Base-by-base conservation (phyloP, 2,888 invertebrate genomes). In the Trichogramma dendrolimi region DNA sequence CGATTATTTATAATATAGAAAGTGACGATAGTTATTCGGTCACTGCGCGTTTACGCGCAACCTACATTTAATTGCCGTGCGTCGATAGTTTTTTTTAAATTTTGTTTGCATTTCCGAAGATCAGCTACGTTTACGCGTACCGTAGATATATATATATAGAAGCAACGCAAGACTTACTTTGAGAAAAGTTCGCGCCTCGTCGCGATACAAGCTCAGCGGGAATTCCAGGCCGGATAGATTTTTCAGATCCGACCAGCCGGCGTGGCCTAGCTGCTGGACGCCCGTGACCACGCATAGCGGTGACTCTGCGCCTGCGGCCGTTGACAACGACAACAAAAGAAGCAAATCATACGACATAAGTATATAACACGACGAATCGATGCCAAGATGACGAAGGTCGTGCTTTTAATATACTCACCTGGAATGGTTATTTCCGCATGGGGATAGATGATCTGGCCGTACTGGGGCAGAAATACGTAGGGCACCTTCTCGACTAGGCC, bases 401-500 rank as follows among this genome's bases (percentile, higher is more conserved):
- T 46, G n/a, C 8, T 46, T 46, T 6, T 27, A 5, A 27, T 5
- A 14, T 14, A 71, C 76, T 78, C 79, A 90, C 91, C 90, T 80
- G 88, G 83, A 79, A 94, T 90, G 71, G 86, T 87, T 74, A 94
- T 92, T 81, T 93, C 92, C 71, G 88, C 88, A 67, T 92, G 91
- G 1, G 93, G 93, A 80, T 94, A 90, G 71, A 94, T 89, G 70
- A 94, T 91, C 81, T 93, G 93, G 50, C 92, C 92, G 74, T 90
- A 89, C 67, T 91, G 81, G 14, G 94, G 94, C 68, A 94, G 81
- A 78, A 90, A 92, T 27, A 94, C 90, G 77, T 91, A 91, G 38
- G 94, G 94, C 70, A 94, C 91, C 75, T 87, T 87, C 78, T 93
- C 92, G 53, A 86, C 80, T 41, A 84, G 83, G 52, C 87, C 87